A percentile compares a stretch with the other conserved stretches of the same genome.
Conservation (phyloP, 35 echinoderm and acorn worm genomes). For the Holothuria glaberrima region DNA sequence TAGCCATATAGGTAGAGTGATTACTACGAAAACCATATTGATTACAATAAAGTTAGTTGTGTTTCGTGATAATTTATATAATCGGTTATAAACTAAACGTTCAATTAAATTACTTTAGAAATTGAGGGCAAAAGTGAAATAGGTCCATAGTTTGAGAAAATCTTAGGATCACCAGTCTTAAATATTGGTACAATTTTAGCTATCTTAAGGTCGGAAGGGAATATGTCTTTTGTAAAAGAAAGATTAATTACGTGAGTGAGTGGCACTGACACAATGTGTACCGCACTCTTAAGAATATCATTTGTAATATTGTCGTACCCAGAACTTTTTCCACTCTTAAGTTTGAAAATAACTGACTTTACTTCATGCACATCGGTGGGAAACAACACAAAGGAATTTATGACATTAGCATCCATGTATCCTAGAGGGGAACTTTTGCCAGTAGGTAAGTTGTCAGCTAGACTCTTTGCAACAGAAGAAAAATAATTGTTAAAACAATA, state of each 20-base stretch:
- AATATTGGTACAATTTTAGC: background rate
- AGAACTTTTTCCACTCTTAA: slow-evolving; percentile 4
- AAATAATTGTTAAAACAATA: slow-evolving; percentile 7
- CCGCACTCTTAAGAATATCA: background rate
- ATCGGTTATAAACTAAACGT: no score
- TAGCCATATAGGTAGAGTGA: no score
- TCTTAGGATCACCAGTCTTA: no score
- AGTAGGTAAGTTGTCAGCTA: background rate
- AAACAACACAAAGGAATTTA: background rate
- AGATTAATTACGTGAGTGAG: background rate
- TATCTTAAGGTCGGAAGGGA: background rate
- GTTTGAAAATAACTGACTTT: background rate
- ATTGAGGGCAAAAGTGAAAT: no score
- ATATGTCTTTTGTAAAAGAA: background rate
- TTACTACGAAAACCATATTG: no score
- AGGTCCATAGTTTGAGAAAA: no score
- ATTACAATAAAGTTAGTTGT: no score
- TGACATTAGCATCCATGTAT: background rate
- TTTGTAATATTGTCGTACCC: background rate
- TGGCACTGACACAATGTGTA: background rate
- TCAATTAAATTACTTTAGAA: no score
- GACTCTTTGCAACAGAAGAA: background rate
- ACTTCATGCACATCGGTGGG: background rate
- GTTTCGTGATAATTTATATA: no score
- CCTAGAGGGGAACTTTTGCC: background rate